Percentiles rank a stretch among this genome's conserved stretches.
phyloP scores from a whole-genome alignment of 2,113 vertebrate genomes.

The Dromiciops gliroides region DNA sequence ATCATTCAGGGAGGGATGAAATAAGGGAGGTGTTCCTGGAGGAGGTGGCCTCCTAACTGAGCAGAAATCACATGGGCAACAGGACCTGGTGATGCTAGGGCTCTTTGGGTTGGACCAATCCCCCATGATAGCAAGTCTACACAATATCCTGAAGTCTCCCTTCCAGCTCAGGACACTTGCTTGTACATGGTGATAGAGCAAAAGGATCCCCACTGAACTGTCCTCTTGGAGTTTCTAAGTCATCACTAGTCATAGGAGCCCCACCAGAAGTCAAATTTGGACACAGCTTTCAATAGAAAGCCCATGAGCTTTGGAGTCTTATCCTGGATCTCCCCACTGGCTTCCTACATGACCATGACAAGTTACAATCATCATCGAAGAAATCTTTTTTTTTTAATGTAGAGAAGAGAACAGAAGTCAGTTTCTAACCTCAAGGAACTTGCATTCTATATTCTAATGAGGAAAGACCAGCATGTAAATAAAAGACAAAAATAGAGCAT shows the following conservation, averaged over 20 bases:
- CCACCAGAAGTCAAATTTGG: neutral
- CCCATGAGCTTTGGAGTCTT: neutral
- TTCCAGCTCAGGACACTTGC: neutral
- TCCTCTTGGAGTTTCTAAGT: neutral
- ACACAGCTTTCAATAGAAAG: neutral
- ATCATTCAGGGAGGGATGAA: neutral
- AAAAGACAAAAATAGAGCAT: neutral
- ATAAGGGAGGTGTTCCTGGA: neutral
- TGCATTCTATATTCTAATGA: neutral
- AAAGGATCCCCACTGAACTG: neutral
- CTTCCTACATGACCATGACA: neutral
- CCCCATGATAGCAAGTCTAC: neutral
- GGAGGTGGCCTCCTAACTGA: neutral
- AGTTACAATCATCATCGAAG: neutral
- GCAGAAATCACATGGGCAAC: neutral
- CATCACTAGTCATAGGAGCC: neutral
- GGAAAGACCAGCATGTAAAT: neutral
- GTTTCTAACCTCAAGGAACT: neutral
- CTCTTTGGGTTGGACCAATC: neutral
- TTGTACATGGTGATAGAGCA: neutral
- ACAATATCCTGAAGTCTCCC: neutral
- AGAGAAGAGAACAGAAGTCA: neutral
- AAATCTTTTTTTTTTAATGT: neutral
- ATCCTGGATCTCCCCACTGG: neutral
- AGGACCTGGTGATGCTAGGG: neutral